A percentile compares a stretch with the other conserved stretches of the same genome.
Evolutionary conservation across 2,113 vertebrate species (phyloP).

Genomic region (Sterrhoptilus dennistouni): DNA sequence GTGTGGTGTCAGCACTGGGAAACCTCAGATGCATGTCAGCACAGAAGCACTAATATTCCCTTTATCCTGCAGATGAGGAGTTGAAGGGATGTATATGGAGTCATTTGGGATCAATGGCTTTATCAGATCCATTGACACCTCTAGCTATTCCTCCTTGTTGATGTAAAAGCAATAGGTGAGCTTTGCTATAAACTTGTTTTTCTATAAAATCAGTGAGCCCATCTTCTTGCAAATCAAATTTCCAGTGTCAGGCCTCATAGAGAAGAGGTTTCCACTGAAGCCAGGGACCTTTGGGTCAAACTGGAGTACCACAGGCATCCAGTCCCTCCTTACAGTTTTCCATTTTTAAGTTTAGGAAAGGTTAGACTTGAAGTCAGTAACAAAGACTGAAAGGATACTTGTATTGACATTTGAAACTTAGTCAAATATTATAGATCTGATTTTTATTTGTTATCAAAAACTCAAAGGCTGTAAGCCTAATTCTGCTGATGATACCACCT

Average conservation of each 20-base stretch:
- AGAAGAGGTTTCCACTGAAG: not conserved
- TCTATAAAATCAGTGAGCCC: not conserved
- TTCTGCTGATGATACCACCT: not conserved
- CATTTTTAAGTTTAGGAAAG: not conserved
- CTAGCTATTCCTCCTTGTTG: not conserved
- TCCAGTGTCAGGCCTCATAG: not conserved
- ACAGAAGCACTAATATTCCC: constrained; percentile 68
- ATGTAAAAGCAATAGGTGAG: not conserved
- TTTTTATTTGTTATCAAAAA: not conserved
- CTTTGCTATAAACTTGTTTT: not conserved
- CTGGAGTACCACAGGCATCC: not conserved
- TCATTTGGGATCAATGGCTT: not conserved
- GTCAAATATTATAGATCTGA: not conserved
- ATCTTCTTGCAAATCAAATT: not conserved
- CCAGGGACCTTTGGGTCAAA: not conserved
- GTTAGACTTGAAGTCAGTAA: not conserved
- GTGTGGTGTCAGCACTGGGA: constrained; percentile 77
- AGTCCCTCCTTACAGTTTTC: not conserved
- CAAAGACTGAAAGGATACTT: not conserved
- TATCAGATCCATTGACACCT: not conserved
- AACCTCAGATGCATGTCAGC: constrained; percentile 72
- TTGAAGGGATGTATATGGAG: not conserved
- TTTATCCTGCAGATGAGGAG: constrained; percentile 77
- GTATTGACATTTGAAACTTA: not conserved
- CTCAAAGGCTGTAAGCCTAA: not conserved